Evolutionary conservation across 2,113 vertebrate genomes (phyloP), one percentile per base, ranked within the genome.

Genomic region (Calidris pugnax): DNA sequence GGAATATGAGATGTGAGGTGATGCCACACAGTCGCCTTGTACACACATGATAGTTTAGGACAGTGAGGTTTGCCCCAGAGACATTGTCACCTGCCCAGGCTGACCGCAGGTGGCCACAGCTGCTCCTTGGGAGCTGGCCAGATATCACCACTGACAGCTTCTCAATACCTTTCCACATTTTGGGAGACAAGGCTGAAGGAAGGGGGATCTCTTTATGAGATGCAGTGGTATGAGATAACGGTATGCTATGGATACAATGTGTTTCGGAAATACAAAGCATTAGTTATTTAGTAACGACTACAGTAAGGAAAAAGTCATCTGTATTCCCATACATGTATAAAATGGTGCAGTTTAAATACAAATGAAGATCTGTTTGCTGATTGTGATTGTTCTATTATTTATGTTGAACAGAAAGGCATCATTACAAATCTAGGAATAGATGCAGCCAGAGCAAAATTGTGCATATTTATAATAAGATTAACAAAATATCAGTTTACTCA

Each of bases 401-500:
- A 69, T 50, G 57, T 41, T 80, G 62, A 91, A 83, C 26, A 83
- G 85, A 93, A 93, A 82, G 28, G 14, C 74, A 59, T 92, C 32
- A 43, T 92, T 92, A 96, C 81, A 63, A 51, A 71, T 72, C 47
- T 84, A 88, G 76, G 51, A 90, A 78, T 43, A 96, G 75, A 89
- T 72, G 51, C 43, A 94, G 21, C 24, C 48, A 50, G 56, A 93
- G 22, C 14, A 93, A 92, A 92, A 86, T 16, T 64, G 47, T 74
- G 26, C 27, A 7, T 87, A 74, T 77, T 88, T 72, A 26, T 86
- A 87, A 66, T 47, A 93, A 85, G 37, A 75, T 88, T 83, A 80
- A 69, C 18, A 88, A 96, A 94, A 88, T 84, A 93, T 15, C 64
- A 64, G 64, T 90, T 94, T 90, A 59, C 18, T 84, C 82, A 71